phyloP scores from a whole-genome alignment of 2,888 invertebrate genomes.

The Tachina fera region DNA sequence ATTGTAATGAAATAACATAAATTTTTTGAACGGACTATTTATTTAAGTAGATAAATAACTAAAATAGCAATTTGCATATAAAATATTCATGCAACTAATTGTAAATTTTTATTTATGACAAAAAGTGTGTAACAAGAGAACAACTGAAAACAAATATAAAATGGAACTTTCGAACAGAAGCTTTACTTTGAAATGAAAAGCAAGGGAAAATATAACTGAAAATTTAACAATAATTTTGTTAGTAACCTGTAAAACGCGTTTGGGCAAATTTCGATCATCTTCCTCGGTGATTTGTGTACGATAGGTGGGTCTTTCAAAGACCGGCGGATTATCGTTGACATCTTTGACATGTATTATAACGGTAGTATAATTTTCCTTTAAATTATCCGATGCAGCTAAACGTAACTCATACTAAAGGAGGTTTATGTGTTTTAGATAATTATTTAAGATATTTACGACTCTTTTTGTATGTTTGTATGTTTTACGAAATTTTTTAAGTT shows the following conservation, averaged over 20 bases:
- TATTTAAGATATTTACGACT: neutral
- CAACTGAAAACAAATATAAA: conserved; percentile 1
- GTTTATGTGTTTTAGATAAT: neutral
- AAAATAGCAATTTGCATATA: conserved; percentile 37
- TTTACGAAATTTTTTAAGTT: neutral
- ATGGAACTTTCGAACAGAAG: conserved; percentile 23
- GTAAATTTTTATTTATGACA: conserved; percentile 1
- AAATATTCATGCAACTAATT: conserved; percentile 61
- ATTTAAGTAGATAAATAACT: conserved; percentile 22
- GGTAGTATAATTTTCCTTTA: conserved; percentile 98
- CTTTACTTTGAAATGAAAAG: conserved; percentile 21
- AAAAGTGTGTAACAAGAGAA: conserved; percentile 14
- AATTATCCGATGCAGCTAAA: conserved; percentile 96
- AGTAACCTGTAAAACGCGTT: conserved; percentile 93
- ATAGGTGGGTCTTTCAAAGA: conserved; percentile 97
- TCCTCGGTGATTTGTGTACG: conserved; percentile 98
- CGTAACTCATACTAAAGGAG: conserved; percentile 93
- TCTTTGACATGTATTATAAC: conserved; percentile 98
- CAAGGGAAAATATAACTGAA: conserved; percentile 14
- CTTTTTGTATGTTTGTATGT: neutral
- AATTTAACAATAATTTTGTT: conserved; percentile 37
- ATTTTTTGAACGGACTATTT: neutral
- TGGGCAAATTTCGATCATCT: conserved; percentile 96
- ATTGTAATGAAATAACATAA: conserved; percentile 4
- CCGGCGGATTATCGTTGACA: conserved; percentile 98